Percentiles rank a stretch among this genome's conserved stretches.
Conservation (phyloP, 2,888 invertebrate genomes). For the Candidula unifasciata region DNA sequence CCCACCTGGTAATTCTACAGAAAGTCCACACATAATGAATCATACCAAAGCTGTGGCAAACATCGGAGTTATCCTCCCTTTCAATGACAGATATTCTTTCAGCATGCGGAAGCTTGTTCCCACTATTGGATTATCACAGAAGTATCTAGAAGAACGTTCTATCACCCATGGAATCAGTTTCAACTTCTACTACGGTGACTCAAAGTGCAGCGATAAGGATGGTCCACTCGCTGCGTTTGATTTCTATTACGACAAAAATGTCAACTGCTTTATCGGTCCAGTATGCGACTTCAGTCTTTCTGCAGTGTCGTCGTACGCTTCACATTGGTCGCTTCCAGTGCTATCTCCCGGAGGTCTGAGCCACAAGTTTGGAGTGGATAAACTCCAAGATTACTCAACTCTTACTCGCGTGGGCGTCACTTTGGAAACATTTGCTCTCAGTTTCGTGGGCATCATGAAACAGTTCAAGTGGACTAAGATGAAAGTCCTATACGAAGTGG, state of each 20-base stretch:
- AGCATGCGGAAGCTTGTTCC: conserved; percentile 62
- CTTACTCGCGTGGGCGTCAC: conserved; percentile 69
- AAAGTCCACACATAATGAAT: not conserved
- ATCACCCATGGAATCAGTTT: conserved; percentile 38
- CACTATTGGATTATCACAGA: conserved; percentile 63
- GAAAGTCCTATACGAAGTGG: conserved; percentile 85
- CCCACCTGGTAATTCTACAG: not conserved
- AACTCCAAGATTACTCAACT: conserved; percentile 61
- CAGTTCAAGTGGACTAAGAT: conserved; percentile 60
- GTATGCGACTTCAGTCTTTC: conserved; percentile 84
- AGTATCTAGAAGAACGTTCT: conserved; percentile 9
- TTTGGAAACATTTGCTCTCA: conserved; percentile 58
- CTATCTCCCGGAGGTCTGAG: conserved; percentile 82
- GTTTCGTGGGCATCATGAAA: conserved; percentile 54
- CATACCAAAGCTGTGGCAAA: conserved; percentile 4
- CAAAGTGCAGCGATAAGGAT: conserved; percentile 55
- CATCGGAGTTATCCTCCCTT: conserved; percentile 58
- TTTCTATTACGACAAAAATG: conserved; percentile 60
- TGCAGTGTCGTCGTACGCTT: conserved; percentile 91
- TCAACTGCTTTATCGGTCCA: conserved; percentile 74
- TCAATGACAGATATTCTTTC: conserved; percentile 48
- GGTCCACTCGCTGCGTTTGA: conserved; percentile 71
- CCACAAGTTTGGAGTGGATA: conserved; percentile 71
- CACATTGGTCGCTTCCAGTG: conserved; percentile 93
- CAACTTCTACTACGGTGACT: conserved; percentile 54